Conservation (phyloP, 35 echinoderm and acorn worm species). For the Heliocidaris erythrogramma region DNA sequence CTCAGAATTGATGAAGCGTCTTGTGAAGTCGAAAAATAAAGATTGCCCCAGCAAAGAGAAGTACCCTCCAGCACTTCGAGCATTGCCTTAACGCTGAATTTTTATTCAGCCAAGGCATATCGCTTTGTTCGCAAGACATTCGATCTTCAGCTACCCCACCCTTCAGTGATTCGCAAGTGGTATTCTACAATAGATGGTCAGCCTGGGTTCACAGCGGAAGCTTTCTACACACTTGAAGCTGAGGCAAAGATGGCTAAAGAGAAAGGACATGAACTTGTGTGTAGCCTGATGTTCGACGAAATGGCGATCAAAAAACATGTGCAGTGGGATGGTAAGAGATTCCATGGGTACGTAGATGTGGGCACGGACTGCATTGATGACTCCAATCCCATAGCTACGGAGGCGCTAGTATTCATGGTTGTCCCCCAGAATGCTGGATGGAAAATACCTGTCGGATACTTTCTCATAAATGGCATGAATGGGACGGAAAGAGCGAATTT, state of each 20-base stretch:
- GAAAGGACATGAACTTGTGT: constrained; percentile 38
- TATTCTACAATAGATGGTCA: neutral
- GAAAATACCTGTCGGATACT: constrained; percentile 68
- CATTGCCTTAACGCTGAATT: no score
- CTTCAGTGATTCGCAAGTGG: neutral
- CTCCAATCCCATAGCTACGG: constrained; percentile 45
- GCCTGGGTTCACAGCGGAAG: neutral
- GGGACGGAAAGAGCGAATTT: constrained; percentile 64
- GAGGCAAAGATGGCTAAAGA: constrained; percentile 28
- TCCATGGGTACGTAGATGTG: constrained; percentile 63
- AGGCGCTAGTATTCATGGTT: constrained; percentile 71
- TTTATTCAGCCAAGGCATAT: no score
- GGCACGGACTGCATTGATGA: constrained; percentile 57
- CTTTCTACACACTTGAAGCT: neutral
- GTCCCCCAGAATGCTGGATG: constrained; percentile 52
- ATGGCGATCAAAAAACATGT: constrained; percentile 65
- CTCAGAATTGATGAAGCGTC: no score
- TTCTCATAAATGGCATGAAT: constrained; percentile 61
- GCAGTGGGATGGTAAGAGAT: constrained; percentile 33
- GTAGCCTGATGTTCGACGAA: constrained; percentile 65
- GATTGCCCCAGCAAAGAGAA: no score
- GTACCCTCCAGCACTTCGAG: no score
- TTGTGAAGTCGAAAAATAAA: no score
- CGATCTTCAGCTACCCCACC: neutral
- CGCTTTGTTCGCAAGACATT: neutral